Conservation (phyloP, 2,888 invertebrate species). For the Allacma fusca region DNA sequence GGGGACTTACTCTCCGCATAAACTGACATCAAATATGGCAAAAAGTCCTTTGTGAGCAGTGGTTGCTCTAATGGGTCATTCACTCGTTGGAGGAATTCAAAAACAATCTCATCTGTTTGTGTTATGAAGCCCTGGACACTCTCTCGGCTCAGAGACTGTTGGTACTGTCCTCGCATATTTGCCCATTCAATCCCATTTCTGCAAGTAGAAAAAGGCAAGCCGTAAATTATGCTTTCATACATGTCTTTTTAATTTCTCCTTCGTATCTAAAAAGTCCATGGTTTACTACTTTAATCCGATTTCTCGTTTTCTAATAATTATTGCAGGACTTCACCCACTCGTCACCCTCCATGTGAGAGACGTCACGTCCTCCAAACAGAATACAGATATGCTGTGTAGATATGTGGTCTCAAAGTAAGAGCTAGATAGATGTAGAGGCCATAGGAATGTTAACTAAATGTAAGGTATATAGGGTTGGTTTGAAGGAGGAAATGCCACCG, state of each 20-base stretch:
- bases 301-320: too few relatives aligned
- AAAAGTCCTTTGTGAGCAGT: slow-evolving; percentile 69
- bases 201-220: slow-evolving; percentile 24
- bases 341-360: too few relatives aligned
- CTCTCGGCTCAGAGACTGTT: slow-evolving; percentile 79
- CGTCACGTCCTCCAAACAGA: too few relatives aligned
- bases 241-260: too few relatives aligned
- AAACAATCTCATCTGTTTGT: slow-evolving; percentile 72
- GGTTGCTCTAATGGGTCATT: slow-evolving; percentile 62
- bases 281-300: background rate
- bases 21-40: slow-evolving; percentile 75
- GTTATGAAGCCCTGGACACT: slow-evolving; percentile 73
- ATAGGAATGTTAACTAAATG: too few relatives aligned
- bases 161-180: slow-evolving; percentile 78
- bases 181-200: slow-evolving; percentile 88
- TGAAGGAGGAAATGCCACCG: too few relatives aligned
- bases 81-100: slow-evolving; percentile 70
- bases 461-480: too few relatives aligned
- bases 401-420: too few relatives aligned
- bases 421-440: too few relatives aligned
- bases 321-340: too few relatives aligned
- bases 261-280: background rate
- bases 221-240: background rate
- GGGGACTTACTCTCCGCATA: slow-evolving; percentile 78
- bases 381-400: too few relatives aligned